Evolutionary conservation across 1,140 invertebrate species (phyloP).

Genomic region (Episyrphus balteatus): DNA sequence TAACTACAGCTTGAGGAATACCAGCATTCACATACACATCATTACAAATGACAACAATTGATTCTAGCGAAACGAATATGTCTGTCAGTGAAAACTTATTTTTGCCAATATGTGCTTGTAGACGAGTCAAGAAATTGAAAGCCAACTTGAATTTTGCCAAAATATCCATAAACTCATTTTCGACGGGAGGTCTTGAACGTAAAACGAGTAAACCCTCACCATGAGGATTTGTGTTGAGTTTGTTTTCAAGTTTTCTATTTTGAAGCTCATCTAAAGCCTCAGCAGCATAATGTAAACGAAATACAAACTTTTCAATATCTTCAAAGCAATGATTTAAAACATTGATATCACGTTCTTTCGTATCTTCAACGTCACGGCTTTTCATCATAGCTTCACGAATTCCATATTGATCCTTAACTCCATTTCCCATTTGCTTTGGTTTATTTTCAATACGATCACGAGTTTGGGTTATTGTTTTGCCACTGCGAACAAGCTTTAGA

Average conservation of each 20-base stretch:
- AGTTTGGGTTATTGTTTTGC: slow-evolving; percentile 18
- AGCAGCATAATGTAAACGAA: slow-evolving; percentile 27
- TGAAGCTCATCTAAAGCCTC: slow-evolving; percentile 26
- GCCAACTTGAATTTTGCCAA: slow-evolving; percentile 27
- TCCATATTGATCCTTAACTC: slow-evolving; percentile 28
- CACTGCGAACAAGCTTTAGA: slow-evolving; percentile 38
- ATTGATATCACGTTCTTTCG: slow-evolving; percentile 19
- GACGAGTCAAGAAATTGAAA: slow-evolving; percentile 20
- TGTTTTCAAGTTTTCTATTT: slow-evolving; percentile 21
- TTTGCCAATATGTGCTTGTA: slow-evolving; percentile 27
- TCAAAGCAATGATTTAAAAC: slow-evolving; percentile 33
- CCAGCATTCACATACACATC: slow-evolving; percentile 21
- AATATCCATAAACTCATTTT: slow-evolving; percentile 29
- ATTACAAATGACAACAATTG: slow-evolving; percentile 27
- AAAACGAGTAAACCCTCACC: slow-evolving; percentile 25
- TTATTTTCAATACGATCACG: slow-evolving; percentile 27
- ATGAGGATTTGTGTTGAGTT: slow-evolving; percentile 14
- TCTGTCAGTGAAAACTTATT: slow-evolving; percentile 20
- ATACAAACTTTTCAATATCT: slow-evolving; percentile 29
- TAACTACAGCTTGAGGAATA: slow-evolving; percentile 22
- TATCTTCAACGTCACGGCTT: slow-evolving; percentile 26
- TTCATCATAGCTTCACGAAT: slow-evolving; percentile 20
- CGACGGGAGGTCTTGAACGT: slow-evolving; percentile 26
- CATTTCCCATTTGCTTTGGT: slow-evolving; percentile 18
- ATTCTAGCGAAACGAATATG: slow-evolving; percentile 23